These are phyloP conservation scores for Phortica magna DNA, from an alignment of 2,888 invertebrate genomes.

Conservation along the genomic window DNA sequence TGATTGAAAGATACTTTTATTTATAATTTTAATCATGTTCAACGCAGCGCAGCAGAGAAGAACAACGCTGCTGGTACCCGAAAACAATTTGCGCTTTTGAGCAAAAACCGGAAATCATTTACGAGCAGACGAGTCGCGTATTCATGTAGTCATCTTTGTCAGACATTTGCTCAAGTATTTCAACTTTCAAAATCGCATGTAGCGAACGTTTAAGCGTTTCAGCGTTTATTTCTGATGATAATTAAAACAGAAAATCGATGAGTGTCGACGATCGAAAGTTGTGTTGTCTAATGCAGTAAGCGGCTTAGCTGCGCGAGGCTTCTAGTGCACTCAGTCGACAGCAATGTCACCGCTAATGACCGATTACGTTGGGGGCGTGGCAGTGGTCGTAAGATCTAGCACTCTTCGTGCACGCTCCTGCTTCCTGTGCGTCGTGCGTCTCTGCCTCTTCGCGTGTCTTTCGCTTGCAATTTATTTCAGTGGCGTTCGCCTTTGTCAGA, in stretches of 20 bases:
- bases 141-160: constrained; percentile 29
- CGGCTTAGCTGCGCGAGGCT: background rate
- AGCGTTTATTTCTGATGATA: constrained; percentile 54
- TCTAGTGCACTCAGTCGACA: constrained; percentile 11
- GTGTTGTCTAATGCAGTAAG: background rate
- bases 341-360: constrained; percentile 19
- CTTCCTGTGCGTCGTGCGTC: background rate
- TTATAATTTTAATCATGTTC: constrained; percentile 28
- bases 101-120: constrained; percentile 15
- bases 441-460: background rate
- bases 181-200: constrained; percentile 65
- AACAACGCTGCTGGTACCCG: constrained; percentile 35
- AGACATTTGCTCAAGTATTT: constrained; percentile 65
- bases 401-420: too few species aligned
- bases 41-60: constrained; percentile 21
- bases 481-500: background rate
- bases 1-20: constrained; percentile 14
- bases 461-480: too few species aligned
- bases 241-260: constrained; percentile 46
- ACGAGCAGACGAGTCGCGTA: constrained; percentile 35
- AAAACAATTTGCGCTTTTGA: constrained; percentile 42
- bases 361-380: too few species aligned
- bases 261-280: background rate
- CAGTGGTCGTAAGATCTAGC: too few species aligned
- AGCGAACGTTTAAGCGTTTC: background rate